A percentile compares a stretch with the other conserved stretches of the same genome.
These are phyloP conservation scores for Phataginus tricuspis DNA, from an alignment of 2,797 vertebrate genomes.

Conservation along the genomic window DNA sequence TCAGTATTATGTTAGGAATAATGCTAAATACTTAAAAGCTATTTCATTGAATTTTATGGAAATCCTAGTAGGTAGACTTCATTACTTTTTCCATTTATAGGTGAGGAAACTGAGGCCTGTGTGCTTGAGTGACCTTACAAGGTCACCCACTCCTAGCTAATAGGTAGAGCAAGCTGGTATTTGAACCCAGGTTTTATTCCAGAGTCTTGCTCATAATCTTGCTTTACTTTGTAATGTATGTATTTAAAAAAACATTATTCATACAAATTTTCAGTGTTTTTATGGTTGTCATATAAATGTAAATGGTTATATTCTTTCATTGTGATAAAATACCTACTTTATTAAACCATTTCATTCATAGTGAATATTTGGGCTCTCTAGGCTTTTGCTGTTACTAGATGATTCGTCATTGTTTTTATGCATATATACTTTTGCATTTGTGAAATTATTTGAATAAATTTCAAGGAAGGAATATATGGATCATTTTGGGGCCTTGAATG, in stretches of 20 bases:
- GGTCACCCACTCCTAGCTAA: neutral
- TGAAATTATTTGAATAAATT: constrained; percentile 40
- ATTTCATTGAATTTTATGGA: constrained; percentile 47
- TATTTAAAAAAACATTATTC: neutral
- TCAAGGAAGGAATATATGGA: neutral
- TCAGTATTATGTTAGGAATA: neutral
- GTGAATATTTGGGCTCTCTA: neutral
- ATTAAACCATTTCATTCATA: constrained; percentile 8
- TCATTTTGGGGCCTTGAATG: constrained; percentile 12
- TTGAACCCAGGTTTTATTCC: neutral
- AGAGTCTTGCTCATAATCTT: constrained; percentile 58
- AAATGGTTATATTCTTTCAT: neutral
- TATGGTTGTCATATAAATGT: neutral
- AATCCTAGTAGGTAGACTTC: neutral
- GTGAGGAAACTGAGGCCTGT: constrained; percentile 13
- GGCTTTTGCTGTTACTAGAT: constrained; percentile 1
- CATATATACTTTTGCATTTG: neutral
- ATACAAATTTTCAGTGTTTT: neutral
- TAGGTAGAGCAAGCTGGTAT: neutral
- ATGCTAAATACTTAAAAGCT: constrained; percentile 37
- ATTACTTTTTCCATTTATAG: constrained; percentile 27
- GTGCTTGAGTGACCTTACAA: neutral
- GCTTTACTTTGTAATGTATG: neutral
- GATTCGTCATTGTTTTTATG: neutral
- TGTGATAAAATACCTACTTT: constrained; percentile 35